Evolutionary conservation across 2,113 vertebrate species (phyloP), one percentile per base, ranked within the genome.

Genomic region (Hydrochoerus hydrochaeris): DNA sequence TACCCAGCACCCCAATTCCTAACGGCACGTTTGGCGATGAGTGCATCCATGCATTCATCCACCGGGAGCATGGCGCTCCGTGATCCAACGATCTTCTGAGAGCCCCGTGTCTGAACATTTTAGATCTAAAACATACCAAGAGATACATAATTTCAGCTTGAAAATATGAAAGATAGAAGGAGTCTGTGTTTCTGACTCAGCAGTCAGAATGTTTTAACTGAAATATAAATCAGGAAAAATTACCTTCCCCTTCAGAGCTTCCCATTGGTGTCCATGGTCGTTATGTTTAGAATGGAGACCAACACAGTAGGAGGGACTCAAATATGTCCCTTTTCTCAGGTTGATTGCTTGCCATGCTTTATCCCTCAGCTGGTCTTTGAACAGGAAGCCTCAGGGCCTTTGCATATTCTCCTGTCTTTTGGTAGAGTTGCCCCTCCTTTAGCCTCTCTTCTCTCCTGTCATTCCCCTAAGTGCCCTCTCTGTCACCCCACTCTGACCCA

Each of bases 41-140:
- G 12, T 6, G 41, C n/a, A 12, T 26, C 71, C 22, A 2, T 30
- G 12, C 24, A 28, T 46, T 14, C 73, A 28, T 44, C 11, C 24
- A 7, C 5, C 11, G 14, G 2, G 10, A 44, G 22, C 13, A 14
- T 7, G 13, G 24, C 12, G 0, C 12, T 7, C 46, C 5, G 3
- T 52, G 75, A 32, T 17, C 75, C 28, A 16, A 3, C 10, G 4
- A 44, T 46, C 28, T 57, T 49, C 75, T 20, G 14, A 35, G 26
- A 52, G 75, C 46, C 26, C 46, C 8, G 7, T 19, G 13, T 78
- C 75, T 78, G 44, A 35, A 19, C 44, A 52, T 32, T 49, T 49
- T 78, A 78, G 44, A 78, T 49, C 13, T 78, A 46, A 46, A 30
- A 20, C 38, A 11, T 41, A 41, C 24, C 0, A 78, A 30, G 0